phyloP scores from a whole-genome alignment of 2,797 vertebrate genomes.

The Etheostoma perlongum region DNA sequence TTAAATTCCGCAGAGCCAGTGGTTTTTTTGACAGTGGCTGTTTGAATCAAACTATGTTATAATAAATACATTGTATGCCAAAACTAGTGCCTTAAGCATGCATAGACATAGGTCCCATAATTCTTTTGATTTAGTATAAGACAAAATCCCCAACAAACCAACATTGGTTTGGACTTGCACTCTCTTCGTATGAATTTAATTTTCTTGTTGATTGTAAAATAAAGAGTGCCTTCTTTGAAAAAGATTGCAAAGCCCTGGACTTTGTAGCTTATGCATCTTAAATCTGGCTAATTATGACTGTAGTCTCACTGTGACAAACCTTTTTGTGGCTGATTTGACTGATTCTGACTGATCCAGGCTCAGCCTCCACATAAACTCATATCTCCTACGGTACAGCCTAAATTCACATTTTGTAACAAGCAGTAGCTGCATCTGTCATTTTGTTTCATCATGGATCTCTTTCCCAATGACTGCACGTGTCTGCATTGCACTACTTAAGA shows the following conservation, averaged over 20 bases:
- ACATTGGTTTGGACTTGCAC: neutral
- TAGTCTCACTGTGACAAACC: neutral
- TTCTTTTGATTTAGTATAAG: too few relatives aligned
- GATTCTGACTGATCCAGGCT: conserved; percentile 3
- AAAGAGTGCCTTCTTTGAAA: neutral
- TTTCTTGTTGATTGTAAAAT: neutral
- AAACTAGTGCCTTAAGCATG: neutral
- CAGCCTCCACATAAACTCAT: conserved; percentile 12
- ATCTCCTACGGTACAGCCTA: neutral
- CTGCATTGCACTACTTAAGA: neutral
- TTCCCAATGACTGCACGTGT: conserved; percentile 4
- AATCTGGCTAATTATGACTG: neutral
- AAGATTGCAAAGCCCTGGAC: neutral
- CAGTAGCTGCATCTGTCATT: neutral
- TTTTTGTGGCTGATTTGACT: neutral
- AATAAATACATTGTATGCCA: neutral
- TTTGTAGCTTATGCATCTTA: neutral
- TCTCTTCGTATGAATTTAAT: neutral
- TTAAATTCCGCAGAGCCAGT: neutral
- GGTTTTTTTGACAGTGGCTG: neutral
- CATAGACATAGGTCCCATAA: too few relatives aligned
- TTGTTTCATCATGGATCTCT: neutral
- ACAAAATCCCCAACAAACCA: neutral
- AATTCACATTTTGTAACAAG: conserved; percentile 38
- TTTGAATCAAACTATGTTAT: neutral